Base-by-base conservation (phyloP, 2,797 vertebrate genomes). In the Poeciliopsis infans region DNA sequence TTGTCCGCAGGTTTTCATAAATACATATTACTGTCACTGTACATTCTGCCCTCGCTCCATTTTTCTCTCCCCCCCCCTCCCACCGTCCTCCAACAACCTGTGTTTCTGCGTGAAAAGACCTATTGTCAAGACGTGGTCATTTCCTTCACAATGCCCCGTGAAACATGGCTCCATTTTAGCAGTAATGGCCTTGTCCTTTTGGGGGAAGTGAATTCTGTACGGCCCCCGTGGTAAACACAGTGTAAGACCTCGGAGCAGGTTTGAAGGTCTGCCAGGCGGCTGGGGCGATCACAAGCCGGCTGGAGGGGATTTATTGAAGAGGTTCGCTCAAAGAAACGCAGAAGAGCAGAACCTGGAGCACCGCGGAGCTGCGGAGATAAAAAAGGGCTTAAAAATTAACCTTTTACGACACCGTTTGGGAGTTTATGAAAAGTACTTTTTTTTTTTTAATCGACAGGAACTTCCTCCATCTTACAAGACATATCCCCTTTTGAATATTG, bases 1-100 rank as follows among this genome's bases (percentile, higher is more conserved):
- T 93, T 93, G 91, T 94, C 86, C 88, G 11, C 79, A 84, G 89
- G 84, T 93, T 93, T 94, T 93, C 91, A 94, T 92, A 89, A 91
- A 89, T 87, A 85, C 91, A 86, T 84, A 83, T 92, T 92, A 90
- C 90, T 94, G 90, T 82, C 82, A 82, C 87, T 51, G 81, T 83
- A 79, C 86, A 72, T 82, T 83, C 89, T 89, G 81, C 87, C 92
- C 87, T 82, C 86, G 7, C 79, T 82, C n/a, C 20, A 28, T 46
- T 36, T 72, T 41, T 31, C 57, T 31, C 66, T 3, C 23, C 6
- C 18, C 7, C 20, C 18, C 1, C 15, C 46, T 13, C 47, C 4
- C 18, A 2, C 20, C 33, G 12, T 77, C 64, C 68, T 80, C 79
- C 71, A 46, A 2, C 72, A 80, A 80, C 85, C 87, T 76, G 45